These are phyloP conservation scores for Drosophila lini DNA, from an alignment of 1,140 invertebrate genomes.

Conservation along the genomic window DNA sequence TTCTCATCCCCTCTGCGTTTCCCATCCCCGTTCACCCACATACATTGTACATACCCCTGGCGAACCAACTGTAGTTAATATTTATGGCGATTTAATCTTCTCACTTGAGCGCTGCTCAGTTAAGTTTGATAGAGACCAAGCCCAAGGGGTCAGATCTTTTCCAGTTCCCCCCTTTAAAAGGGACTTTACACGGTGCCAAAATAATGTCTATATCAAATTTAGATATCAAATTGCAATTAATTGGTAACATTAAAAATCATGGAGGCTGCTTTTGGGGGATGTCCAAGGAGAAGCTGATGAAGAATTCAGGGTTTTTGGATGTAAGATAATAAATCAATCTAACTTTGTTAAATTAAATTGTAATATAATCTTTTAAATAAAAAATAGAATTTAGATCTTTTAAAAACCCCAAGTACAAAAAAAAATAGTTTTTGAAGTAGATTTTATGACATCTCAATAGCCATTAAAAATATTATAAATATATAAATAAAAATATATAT, in stretches of 20 bases:
- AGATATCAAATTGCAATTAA: constrained; percentile 4
- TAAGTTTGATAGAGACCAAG: constrained; percentile 75
- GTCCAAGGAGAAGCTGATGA: background rate
- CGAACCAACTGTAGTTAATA: constrained; percentile 80
- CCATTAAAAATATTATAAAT: background rate
- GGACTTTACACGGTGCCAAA: constrained; percentile 8
- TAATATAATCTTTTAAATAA: background rate
- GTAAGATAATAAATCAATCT: background rate
- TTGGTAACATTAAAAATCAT: background rate
- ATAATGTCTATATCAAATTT: constrained; percentile 6
- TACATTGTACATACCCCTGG: constrained; percentile 10
- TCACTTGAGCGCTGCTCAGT: constrained; percentile 80
- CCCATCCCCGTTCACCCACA: background rate
- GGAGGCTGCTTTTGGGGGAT: background rate
- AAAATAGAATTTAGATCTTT: background rate
- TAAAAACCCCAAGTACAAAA: background rate
- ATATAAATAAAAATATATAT: background rate
- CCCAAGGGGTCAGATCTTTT: constrained; percentile 21
- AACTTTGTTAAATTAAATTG: background rate
- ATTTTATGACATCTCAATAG: background rate
- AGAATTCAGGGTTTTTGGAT: background rate
- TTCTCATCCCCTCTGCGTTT: background rate
- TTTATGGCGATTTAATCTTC: constrained; percentile 83
- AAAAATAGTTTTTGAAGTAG: background rate
- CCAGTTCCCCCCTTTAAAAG: background rate